These are phyloP conservation scores for Neostethus bicornis DNA, from an alignment of 2,797 vertebrate species.

Conservation along the genomic window DNA sequence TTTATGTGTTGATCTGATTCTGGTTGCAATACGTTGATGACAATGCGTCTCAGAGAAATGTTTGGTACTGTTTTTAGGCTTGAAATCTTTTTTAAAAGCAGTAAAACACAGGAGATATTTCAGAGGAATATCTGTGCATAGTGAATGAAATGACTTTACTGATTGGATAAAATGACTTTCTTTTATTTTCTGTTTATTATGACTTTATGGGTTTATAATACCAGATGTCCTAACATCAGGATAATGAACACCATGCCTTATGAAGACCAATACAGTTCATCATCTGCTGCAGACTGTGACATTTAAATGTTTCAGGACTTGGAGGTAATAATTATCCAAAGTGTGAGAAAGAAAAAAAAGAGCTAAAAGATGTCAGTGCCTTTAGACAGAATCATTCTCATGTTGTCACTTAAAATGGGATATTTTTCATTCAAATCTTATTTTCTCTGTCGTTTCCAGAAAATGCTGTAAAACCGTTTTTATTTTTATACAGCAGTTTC, in stretches of 20 bases:
- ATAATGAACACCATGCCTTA: conserved; percentile 50
- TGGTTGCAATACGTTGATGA: conserved; percentile 40
- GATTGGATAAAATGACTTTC: too few relatives aligned
- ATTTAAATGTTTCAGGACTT: conserved; percentile 28
- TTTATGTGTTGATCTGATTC: conserved; percentile 4
- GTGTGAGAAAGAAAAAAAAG: conserved; percentile 69
- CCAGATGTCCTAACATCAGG: conserved; percentile 36
- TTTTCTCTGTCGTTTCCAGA: conserved; percentile 19
- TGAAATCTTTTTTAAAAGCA: background rate
- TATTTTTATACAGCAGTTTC: conserved; percentile 28
- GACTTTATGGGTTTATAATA: conserved; percentile 25
- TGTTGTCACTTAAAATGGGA: conserved; percentile 55
- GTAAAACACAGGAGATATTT: background rate
- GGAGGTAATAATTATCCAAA: conserved; percentile 34
- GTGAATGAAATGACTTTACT: conserved; percentile 5
- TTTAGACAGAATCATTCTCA: conserved; percentile 63
- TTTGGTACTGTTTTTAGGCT: conserved; percentile 16
- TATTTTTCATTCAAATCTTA: conserved; percentile 41
- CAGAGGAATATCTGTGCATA: conserved; percentile 12
- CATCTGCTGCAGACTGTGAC: conserved; percentile 16
- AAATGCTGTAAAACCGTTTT: conserved; percentile 38
- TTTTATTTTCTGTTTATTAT: conserved; percentile 23
- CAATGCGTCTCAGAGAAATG: conserved; percentile 8
- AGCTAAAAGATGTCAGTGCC: conserved; percentile 81
- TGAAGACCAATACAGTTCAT: conserved; percentile 27